phyloP scores from a whole-genome alignment of 1,140 invertebrate genomes.

The Brachionus angularis region DNA sequence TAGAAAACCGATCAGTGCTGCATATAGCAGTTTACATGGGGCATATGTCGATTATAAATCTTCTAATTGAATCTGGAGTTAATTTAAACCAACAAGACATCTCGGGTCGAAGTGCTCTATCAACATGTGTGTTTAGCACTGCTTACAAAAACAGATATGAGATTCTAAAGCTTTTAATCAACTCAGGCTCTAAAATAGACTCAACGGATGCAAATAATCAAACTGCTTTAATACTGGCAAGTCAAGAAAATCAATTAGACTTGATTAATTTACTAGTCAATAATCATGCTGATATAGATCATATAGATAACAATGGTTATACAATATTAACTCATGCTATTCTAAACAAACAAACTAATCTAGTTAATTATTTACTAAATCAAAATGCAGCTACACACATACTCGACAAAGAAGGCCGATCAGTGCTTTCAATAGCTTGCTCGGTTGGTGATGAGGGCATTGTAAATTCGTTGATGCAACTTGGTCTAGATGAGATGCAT shows the following conservation, averaged over 20 bases:
- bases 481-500: constrained; percentile 68
- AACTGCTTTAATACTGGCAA: constrained; percentile 82
- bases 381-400: constrained; percentile 84
- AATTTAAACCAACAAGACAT: constrained; percentile 56
- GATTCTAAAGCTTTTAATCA: constrained; percentile 65
- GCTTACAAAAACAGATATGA: constrained; percentile 68
- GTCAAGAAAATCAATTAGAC: constrained; percentile 63
- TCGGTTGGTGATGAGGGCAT: constrained; percentile 77
- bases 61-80: constrained; percentile 52
- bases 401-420: constrained; percentile 83
- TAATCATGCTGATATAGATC: constrained; percentile 79
- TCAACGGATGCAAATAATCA: constrained; percentile 86
- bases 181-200: constrained; percentile 69
- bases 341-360: constrained; percentile 75
- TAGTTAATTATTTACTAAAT: constrained; percentile 74
- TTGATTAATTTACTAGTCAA: constrained; percentile 78
- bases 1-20: constrained; percentile 71
- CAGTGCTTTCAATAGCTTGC: constrained; percentile 72
- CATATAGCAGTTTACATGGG: constrained; percentile 63
- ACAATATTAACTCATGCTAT: constrained; percentile 68
- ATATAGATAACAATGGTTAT: constrained; percentile 71
- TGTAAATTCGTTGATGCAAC: constrained; percentile 77
- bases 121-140: constrained; percentile 64
- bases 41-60: constrained; percentile 60
- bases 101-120: constrained; percentile 69